Evolutionary conservation across 2,113 vertebrate genomes (phyloP), one percentile per base, ranked within the genome.

Genomic region (Motacilla alba): DNA sequence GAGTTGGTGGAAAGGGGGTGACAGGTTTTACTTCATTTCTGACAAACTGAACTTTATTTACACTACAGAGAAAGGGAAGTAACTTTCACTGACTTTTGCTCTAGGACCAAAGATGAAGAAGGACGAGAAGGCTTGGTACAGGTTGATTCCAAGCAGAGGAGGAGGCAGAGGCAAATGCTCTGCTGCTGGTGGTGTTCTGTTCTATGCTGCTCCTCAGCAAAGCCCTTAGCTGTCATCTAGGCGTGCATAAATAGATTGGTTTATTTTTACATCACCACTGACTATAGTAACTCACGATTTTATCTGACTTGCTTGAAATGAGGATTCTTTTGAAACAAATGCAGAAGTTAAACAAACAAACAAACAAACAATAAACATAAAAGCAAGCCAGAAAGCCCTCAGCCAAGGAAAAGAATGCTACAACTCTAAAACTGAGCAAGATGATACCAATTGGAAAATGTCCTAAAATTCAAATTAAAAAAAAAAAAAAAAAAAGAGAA

Each of bases 231-330:
- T 89, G 56, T 35, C 20, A 43, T 70, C 47, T 69, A 53, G 16
- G 69, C 80, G 89, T 83, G 62, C 60, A 85, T 64, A 81, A 90
- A 35, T 43, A 91, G 50, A 59, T 43, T 41, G 16, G 39, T 43
- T 96, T 95, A 86, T 97, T 97, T 95, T 80, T 55, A 95, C 83
- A 88, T 90, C 69, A 21, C 44, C 63, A 83, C 87, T 95, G 91
- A 76, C 66, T 84, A 53, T 23, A 70, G 39, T 39, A 81, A 46
- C 60, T 78, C 46, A 20, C 62, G 78, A 87, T 84, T 87, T 87
- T 50, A 28, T 73, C 83, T 90, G 35, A 44, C 49, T 60, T 73
- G 63, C 63, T 80, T 67, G 55, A 89, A 77, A 94, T 33, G 20
- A 75, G 27, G 56, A 49, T 35, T 80, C 37, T 83, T 47, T 80